Percentiles rank a stretch among this genome's conserved stretches.
These are phyloP conservation scores for Danionella dracula DNA, from an alignment of 2,797 vertebrate genomes.

Conservation along the genomic window DNA sequence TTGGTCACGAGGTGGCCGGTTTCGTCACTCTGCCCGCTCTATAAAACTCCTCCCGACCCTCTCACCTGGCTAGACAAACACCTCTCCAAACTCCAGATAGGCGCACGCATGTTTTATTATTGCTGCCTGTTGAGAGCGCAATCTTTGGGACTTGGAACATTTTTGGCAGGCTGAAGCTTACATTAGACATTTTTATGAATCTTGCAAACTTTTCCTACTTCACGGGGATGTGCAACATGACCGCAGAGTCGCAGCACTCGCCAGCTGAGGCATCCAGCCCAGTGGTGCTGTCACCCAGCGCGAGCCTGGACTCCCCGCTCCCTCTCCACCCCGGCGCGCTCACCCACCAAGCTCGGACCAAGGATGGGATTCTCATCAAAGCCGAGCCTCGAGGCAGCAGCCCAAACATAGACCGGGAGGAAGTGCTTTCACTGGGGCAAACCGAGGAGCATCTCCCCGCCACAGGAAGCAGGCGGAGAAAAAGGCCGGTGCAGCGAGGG, in stretches of 20 bases:
- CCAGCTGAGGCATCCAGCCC: slow-evolving; percentile 73
- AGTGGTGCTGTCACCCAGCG: slow-evolving; percentile 68
- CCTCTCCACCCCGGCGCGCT: slow-evolving; percentile 50
- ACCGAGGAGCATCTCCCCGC: slow-evolving; percentile 62
- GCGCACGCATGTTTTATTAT: neutral
- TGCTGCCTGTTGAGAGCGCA: neutral
- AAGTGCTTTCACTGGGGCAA: slow-evolving; percentile 55
- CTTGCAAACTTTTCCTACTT: slow-evolving; percentile 81
- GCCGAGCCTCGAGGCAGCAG: slow-evolving; percentile 70
- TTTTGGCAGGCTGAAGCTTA: neutral
- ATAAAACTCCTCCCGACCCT: slow-evolving; percentile 69
- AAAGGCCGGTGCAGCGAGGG: slow-evolving; percentile 89
- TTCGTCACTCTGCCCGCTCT: slow-evolving; percentile 64
- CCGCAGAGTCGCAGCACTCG: slow-evolving; percentile 75
- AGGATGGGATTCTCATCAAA: slow-evolving; percentile 71
- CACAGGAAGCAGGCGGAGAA: slow-evolving; percentile 78
- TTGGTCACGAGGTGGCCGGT: slow-evolving; percentile 55
- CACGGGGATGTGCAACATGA: slow-evolving; percentile 84
- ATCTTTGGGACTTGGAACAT: neutral
- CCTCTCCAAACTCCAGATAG: slow-evolving; percentile 13
- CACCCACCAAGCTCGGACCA: slow-evolving; percentile 63
- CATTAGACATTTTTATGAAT: slow-evolving; percentile 79
- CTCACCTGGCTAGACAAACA: slow-evolving; percentile 70
- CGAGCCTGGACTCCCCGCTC: slow-evolving; percentile 69
- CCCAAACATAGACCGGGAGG: slow-evolving; percentile 60